phyloP scores from a whole-genome alignment of 2,797 vertebrate species.

The Eremophila alpestris region DNA sequence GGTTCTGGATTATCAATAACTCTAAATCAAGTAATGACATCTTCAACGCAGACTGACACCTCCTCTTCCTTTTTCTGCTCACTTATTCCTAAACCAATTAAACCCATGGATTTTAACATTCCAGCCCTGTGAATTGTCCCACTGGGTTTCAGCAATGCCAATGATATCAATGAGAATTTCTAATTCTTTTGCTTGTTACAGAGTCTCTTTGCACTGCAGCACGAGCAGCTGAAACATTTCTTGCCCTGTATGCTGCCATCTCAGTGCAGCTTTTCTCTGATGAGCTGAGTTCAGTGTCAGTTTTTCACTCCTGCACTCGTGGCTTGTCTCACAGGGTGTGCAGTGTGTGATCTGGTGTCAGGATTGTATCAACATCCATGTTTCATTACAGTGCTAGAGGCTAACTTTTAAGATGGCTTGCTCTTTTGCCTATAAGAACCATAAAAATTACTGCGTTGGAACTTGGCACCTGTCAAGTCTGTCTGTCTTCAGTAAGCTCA shows the following conservation, averaged over 20 bases:
- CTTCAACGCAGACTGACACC: background rate
- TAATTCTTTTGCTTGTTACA: background rate
- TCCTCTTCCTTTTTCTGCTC: conserved; percentile 1
- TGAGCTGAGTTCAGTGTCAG: background rate
- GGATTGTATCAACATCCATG: background rate
- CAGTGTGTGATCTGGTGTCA: background rate
- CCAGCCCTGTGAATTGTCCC: background rate
- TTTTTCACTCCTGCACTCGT: background rate
- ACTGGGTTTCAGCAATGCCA: conserved; percentile 7
- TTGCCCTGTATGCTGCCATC: background rate
- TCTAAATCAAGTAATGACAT: conserved; percentile 18
- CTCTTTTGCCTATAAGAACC: background rate
- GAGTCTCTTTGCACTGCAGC: background rate
- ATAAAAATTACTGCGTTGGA: background rate
- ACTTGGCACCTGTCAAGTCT: background rate
- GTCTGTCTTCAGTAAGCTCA: background rate
- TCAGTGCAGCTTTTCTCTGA: background rate
- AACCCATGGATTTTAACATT: conserved; percentile 27
- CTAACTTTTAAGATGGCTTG: background rate
- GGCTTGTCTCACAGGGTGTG: background rate
- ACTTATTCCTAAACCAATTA: background rate
- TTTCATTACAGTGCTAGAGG: background rate
- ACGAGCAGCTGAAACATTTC: background rate
- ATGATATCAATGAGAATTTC: background rate
- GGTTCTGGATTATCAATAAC: conserved; percentile 35